Evolutionary conservation across 2,888 invertebrate species (phyloP), one percentile per base, ranked within the genome.

Genomic region (Clanis bilineata): DNA sequence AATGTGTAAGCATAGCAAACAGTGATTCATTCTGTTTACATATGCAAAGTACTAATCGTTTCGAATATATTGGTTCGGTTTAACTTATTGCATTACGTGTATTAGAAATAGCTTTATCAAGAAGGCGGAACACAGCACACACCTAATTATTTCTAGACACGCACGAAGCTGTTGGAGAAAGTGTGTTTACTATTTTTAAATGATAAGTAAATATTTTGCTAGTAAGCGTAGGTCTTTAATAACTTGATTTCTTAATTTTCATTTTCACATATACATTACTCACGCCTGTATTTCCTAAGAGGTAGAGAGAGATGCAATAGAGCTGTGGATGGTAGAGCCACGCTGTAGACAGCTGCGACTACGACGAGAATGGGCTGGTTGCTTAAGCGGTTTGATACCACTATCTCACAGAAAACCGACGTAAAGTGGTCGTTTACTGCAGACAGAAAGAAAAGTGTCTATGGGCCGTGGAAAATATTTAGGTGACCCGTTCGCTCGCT

Each of bases 71-170:
- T 18, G 18, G 18, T 18, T 51, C 32, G 9, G 51, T 51, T 51
- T 51, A 9, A 9, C 18, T 32, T 28, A 32, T 47, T 18, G 51
- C 51, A 51, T 51, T 32, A 51, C 23, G 28, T 18, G 18, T 28
- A 32, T 47, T 47, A 47, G 47, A 51, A 51, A 32, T 28, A 1
- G 45, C 32, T 32, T 51, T 32, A 28, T 32, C 18, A 23, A 51
- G 28, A 28, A 18, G 18, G 28, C 32, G 51, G 32, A 32, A 51
- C 12, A 44, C 51, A 25, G 5, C 28, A 32, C 18, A 32, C 18
- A 32, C 28, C 15, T 51, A 51, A 51, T 51, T 51, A 51, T 51
- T 51, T 32, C 28, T 32, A 51, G 51, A 32, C 51, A 51, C 32
- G 51, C 51, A 51, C 51, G 28, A 41, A 41, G 18, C 18, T 18